Percentiles rank a stretch among this genome's conserved stretches.
Conservation (phyloP, 2,113 vertebrate species). For the Clarias magur region DNA sequence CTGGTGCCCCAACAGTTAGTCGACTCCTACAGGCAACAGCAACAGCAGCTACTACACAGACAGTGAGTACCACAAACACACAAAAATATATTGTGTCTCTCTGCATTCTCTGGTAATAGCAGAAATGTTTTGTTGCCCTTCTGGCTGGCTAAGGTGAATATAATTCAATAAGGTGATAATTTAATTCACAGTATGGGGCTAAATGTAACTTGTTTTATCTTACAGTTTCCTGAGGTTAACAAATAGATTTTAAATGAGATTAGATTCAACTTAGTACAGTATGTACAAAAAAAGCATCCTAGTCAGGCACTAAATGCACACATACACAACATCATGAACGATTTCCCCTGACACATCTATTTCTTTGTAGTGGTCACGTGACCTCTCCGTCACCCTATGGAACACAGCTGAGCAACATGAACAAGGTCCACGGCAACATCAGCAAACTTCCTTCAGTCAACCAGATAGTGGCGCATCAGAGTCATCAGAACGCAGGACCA, state of each 20-base stretch:
- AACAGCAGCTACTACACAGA: slow-evolving; percentile 92
- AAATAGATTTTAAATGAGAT: not conserved
- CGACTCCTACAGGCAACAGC: slow-evolving; percentile 93
- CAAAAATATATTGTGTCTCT: not conserved
- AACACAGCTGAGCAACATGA: slow-evolving; percentile 84
- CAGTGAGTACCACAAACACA: slow-evolving; percentile 78
- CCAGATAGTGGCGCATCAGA: slow-evolving; percentile 89
- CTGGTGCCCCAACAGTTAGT: slow-evolving; percentile 90
- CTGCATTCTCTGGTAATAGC: not conserved
- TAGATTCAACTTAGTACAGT: not conserved
- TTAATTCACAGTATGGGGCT: not conserved
- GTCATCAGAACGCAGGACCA: slow-evolving; percentile 75
- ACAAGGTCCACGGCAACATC: slow-evolving; percentile 78
- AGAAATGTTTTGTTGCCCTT: not conserved
- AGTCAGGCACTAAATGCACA: not conserved
- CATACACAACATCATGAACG: not conserved
- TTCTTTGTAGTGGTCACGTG: slow-evolving; percentile 78
- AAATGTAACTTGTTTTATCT: not conserved
- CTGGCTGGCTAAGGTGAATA: not conserved
- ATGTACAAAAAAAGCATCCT: too few species aligned
- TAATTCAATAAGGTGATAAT: not conserved
- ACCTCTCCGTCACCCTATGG: slow-evolving; percentile 79
- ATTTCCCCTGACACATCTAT: not conserved
- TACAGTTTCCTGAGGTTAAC: not conserved
- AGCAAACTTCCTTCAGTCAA: slow-evolving; percentile 87